Evolutionary conservation across 2,113 vertebrate genomes (phyloP).

Genomic region (Panthera tigris): DNA sequence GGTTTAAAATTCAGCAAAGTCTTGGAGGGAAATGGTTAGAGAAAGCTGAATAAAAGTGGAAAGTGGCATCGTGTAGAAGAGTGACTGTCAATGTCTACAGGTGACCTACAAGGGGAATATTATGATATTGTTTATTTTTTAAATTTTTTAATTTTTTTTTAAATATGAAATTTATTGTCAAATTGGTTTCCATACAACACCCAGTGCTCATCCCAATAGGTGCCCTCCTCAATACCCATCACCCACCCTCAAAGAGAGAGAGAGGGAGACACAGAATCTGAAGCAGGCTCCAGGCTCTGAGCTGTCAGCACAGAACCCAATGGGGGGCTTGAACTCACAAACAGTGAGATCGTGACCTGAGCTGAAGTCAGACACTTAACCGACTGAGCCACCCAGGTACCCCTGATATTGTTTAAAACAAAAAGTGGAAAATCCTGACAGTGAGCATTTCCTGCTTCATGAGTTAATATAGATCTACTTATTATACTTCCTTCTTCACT

Average conservation of each 20-base stretch:
- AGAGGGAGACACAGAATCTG: no score
- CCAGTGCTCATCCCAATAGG: no score
- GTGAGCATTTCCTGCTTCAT: neutral
- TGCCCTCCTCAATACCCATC: no score
- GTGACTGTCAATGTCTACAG: neutral
- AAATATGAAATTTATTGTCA: neutral
- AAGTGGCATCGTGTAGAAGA: neutral
- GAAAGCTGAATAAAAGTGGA: neutral
- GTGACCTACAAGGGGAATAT: neutral
- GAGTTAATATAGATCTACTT: neutral
- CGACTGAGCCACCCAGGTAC: no score
- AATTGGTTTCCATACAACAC: no score
- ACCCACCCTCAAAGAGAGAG: no score
- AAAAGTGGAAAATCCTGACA: neutral
- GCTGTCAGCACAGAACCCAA: no score
- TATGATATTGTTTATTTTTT: neutral
- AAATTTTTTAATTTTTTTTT: neutral
- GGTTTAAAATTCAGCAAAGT: conserved; percentile 36
- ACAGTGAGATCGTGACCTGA: no score
- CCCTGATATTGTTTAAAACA: neutral
- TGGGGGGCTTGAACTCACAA: no score
- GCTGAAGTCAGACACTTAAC: no score
- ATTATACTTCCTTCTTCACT: neutral
- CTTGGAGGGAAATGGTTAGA: neutral
- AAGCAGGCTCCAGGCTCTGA: no score